phyloP scores from a whole-genome alignment of 2,113 vertebrate species.

The Sterna hirundo region DNA sequence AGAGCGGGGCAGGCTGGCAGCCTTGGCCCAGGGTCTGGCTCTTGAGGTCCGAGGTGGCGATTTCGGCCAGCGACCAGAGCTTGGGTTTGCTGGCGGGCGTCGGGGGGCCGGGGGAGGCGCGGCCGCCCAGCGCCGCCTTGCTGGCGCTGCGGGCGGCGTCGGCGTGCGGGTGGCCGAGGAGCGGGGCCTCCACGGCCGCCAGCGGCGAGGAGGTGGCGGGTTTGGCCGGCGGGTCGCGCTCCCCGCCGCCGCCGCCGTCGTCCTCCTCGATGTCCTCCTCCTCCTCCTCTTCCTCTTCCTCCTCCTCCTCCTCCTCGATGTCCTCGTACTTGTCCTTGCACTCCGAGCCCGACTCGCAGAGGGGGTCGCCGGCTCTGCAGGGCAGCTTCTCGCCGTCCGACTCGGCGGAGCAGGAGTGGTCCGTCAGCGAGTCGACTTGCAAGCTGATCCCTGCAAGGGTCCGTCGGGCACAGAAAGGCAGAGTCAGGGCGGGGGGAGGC shows the following conservation, averaged over 20 bases:
- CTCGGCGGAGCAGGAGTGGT: slow-evolving; percentile 94
- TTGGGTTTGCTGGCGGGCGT: slow-evolving; percentile 89
- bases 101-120: slow-evolving; percentile 79
- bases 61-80: slow-evolving; percentile 96
- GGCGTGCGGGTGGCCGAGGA: slow-evolving; percentile 82
- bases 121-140: slow-evolving; percentile 82
- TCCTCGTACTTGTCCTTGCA: slow-evolving; percentile 84
- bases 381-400: slow-evolving; percentile 91
- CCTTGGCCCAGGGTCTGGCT: slow-evolving; percentile 80
- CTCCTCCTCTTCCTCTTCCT: slow-evolving; percentile 57
- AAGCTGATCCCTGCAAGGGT: slow-evolving; percentile 87
- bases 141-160: slow-evolving; percentile 76
- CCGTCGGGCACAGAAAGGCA: slow-evolving; percentile 4
- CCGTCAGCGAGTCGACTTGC: slow-evolving; percentile 95
- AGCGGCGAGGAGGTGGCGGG: slow-evolving; percentile 88
- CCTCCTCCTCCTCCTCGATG: slow-evolving; percentile 74
- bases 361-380: slow-evolving; percentile 77
- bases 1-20: slow-evolving; percentile 78
- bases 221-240: slow-evolving; percentile 78
- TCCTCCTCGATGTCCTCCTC: slow-evolving; percentile 79
- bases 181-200: slow-evolving; percentile 86
- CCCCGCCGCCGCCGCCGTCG: slow-evolving; percentile 61
- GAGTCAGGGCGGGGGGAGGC: neutral
- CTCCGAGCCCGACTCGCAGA: slow-evolving; percentile 83
- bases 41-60: slow-evolving; percentile 97